phyloP scores from a whole-genome alignment of 2,797 vertebrate species.

The Sternarchorhynchus goeldii region DNA sequence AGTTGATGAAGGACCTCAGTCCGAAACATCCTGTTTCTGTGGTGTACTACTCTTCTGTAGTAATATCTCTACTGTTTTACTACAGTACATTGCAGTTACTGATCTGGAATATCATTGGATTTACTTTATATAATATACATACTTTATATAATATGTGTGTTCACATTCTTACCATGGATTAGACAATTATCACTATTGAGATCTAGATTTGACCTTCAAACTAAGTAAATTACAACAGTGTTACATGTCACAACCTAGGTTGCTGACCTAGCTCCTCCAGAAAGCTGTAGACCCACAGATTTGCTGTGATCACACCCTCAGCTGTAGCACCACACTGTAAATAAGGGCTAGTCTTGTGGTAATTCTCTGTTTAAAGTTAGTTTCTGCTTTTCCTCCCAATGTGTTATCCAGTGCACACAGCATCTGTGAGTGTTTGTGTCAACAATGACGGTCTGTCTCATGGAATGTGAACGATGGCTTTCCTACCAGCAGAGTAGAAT shows the following conservation, averaged over 20 bases:
- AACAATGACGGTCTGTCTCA: background rate
- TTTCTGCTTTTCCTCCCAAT: background rate
- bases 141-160: constrained; percentile 3
- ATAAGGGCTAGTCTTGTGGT: constrained; percentile 16
- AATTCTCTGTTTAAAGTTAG: constrained; percentile 20
- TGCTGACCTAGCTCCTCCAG: background rate
- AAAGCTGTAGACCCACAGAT: constrained; percentile 6
- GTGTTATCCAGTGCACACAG: constrained; percentile 6
- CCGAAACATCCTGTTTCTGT: no score
- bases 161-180: constrained; percentile 37
- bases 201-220: background rate
- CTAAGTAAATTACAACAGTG: background rate
- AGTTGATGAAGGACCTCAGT: no score
- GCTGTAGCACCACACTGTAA: constrained; percentile 12
- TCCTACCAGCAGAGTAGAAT: background rate
- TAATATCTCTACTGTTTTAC: no score
- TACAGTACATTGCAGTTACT: no score
- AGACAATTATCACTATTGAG: no score
- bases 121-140: no score
- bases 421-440: constrained; percentile 13
- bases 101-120: no score
- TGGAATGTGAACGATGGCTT: background rate
- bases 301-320: constrained; percentile 18
- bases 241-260: background rate
- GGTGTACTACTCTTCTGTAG: no score